Evolutionary conservation across 2,797 vertebrate genomes (phyloP).

Genomic region (Melanotaenia boesemani): DNA sequence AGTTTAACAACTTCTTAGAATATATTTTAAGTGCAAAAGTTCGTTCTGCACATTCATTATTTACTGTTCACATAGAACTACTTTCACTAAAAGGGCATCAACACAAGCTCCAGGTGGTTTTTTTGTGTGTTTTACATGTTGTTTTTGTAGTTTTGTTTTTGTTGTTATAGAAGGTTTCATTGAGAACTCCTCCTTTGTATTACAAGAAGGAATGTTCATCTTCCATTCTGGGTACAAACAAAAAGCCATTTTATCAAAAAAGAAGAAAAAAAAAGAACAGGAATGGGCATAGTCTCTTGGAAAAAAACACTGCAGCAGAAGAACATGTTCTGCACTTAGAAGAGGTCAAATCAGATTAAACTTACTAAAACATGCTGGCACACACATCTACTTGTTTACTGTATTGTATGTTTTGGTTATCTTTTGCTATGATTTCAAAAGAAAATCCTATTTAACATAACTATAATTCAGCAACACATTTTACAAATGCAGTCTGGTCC

Average conservation of each 20-base stretch:
- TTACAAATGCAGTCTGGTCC: neutral
- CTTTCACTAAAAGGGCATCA: neutral
- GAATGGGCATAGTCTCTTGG: neutral
- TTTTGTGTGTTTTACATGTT: neutral
- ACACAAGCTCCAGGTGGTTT: neutral
- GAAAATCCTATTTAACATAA: neutral
- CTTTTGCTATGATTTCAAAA: neutral
- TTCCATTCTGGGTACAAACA: neutral
- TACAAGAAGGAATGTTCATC: neutral
- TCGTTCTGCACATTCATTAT: neutral
- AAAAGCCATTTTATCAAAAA: too few species aligned
- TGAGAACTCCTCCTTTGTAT: neutral
- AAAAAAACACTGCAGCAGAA: neutral
- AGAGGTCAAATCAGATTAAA: neutral
- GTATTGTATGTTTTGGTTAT: neutral
- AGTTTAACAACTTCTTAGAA: too few species aligned
- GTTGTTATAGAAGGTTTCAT: neutral
- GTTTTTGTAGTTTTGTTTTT: neutral
- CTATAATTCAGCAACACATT: neutral
- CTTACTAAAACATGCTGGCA: neutral
- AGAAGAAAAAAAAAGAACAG: neutral
- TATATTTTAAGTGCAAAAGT: too few species aligned
- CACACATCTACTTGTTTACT: neutral
- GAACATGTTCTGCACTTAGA: neutral
- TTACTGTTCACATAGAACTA: neutral